Conservation (phyloP, 2,113 vertebrate genomes). For the Pantherophis guttatus region DNA sequence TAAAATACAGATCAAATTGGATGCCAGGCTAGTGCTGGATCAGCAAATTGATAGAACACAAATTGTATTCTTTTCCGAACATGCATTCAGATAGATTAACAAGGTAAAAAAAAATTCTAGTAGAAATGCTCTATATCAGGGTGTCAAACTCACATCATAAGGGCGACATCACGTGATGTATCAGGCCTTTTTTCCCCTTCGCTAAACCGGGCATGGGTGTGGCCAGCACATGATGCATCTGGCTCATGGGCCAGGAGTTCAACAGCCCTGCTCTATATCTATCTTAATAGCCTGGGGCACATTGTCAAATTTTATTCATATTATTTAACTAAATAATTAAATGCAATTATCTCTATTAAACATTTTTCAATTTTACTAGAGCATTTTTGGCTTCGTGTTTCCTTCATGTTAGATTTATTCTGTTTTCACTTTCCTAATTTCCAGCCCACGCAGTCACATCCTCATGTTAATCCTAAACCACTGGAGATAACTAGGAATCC, state of each 20-base stretch:
- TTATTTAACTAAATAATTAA: neutral
- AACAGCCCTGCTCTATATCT: neutral
- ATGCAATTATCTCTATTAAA: neutral
- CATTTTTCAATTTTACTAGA: neutral
- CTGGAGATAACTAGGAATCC: neutral
- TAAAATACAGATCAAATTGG: neutral
- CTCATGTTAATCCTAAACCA: conserved; percentile 2
- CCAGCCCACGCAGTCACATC: conserved; percentile 36
- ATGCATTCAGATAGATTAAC: neutral
- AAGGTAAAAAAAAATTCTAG: neutral
- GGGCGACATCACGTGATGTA: no score
- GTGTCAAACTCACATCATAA: no score
- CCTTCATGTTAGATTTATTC: conserved; percentile 30
- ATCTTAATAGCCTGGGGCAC: neutral
- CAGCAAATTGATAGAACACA: neutral
- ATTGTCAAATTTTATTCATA: neutral
- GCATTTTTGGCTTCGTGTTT: conserved; percentile 8
- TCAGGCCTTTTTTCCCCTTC: no score
- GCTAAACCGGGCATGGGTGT: no score
- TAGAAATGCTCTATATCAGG: neutral
- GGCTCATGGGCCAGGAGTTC: no score
- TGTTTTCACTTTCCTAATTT: conserved; percentile 35
- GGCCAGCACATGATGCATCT: no score
- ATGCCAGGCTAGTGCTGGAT: neutral
- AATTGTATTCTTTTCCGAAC: neutral